Conservation (phyloP, 2,797 vertebrate species). For the Zalophus californianus region DNA sequence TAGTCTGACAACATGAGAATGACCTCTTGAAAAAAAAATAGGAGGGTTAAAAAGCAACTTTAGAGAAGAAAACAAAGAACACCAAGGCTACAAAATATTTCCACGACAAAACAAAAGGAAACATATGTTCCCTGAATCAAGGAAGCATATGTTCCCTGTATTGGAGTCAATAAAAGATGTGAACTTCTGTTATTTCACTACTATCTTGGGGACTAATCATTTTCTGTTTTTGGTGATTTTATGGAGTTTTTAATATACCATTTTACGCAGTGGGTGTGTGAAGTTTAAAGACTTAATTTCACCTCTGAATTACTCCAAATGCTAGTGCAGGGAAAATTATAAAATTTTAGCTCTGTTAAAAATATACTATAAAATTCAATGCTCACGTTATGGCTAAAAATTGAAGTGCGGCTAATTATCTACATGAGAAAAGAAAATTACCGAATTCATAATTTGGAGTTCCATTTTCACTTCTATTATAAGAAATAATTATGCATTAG, state of each 20-base stretch:
- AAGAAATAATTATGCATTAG: conserved; percentile 1
- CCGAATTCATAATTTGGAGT: conserved; percentile 35
- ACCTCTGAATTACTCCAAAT: conserved; percentile 57
- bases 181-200: conserved; percentile 59
- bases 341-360: conserved; percentile 39
- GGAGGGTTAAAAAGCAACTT: conserved; percentile 16
- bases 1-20: not conserved
- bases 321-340: not conserved
- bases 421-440: conserved; percentile 47
- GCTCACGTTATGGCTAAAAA: not conserved
- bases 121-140: conserved; percentile 59
- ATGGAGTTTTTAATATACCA: not conserved
- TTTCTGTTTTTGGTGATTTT: conserved; percentile 16
- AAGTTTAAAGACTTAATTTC: conserved; percentile 56
- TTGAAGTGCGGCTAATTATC: conserved; percentile 39
- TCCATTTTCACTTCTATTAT: conserved; percentile 34
- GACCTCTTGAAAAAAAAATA: not conserved
- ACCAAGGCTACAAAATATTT: conserved; percentile 55
- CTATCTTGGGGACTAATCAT: not conserved
- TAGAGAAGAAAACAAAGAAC: conserved; percentile 48
- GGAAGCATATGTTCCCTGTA: conserved; percentile 50
- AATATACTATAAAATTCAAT: conserved; percentile 17
- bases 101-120: conserved; percentile 66
- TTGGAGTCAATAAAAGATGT: conserved; percentile 49
- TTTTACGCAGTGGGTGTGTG: conserved; percentile 14